These are phyloP conservation scores for Papio anubis DNA, from an alignment of 2,113 vertebrate species.

Conservation along the genomic window DNA sequence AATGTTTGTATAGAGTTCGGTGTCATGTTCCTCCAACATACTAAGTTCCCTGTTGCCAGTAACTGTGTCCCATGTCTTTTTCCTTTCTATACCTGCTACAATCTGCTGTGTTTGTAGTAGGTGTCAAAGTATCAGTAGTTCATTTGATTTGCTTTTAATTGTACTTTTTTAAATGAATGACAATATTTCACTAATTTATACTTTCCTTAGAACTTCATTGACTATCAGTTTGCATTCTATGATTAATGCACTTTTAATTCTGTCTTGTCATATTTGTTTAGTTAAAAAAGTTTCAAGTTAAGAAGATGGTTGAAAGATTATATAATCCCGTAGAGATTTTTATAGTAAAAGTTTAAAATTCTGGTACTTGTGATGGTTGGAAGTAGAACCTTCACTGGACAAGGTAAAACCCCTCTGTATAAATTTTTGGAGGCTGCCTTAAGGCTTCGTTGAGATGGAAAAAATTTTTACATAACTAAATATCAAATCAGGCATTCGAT, in stretches of 20 bases:
- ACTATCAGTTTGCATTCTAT: neutral
- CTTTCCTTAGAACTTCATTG: neutral
- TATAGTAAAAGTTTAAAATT: neutral
- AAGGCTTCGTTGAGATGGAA: neutral
- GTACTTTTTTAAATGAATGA: neutral
- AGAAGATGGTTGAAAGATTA: neutral
- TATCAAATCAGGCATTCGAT: neutral
- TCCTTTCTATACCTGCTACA: neutral
- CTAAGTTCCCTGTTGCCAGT: neutral
- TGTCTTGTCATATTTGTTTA: neutral
- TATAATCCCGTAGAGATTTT: neutral
- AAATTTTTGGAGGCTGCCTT: neutral
- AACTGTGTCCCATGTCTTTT: neutral
- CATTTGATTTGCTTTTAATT: neutral
- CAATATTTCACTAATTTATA: neutral
- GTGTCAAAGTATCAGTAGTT: neutral
- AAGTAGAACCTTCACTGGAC: neutral
- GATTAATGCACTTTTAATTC: neutral
- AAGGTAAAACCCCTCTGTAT: neutral
- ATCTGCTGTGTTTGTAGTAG: neutral
- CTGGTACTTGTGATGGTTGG: neutral
- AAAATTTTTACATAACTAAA: neutral
- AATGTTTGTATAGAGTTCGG: neutral
- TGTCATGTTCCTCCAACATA: neutral
- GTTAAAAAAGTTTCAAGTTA: neutral